These are phyloP conservation scores for Geopemphigus sp. DNA, from an alignment of 1,140 invertebrate species.

Conservation along the genomic window DNA sequence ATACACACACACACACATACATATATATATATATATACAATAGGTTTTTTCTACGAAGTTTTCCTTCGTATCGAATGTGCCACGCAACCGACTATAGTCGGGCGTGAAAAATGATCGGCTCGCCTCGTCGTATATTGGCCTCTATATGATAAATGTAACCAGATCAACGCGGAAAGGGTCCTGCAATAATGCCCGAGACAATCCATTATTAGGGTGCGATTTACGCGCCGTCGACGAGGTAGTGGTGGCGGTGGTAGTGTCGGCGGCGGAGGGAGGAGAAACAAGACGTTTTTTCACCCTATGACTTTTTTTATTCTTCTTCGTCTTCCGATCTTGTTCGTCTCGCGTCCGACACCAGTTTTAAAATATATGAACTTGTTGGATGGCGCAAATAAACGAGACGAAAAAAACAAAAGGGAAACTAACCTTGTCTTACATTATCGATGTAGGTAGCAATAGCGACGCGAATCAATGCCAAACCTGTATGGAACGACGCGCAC, in stretches of 20 bases:
- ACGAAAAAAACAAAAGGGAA: not conserved
- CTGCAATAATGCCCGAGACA: constrained; percentile 35
- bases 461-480: not conserved
- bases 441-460: not conserved
- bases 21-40: constrained; percentile 27
- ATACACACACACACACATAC: too few relatives aligned
- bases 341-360: not conserved
- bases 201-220: constrained; percentile 50
- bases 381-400: not conserved
- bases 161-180: constrained; percentile 35
- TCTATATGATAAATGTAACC: constrained; percentile 45
- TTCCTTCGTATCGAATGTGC: constrained; percentile 22
- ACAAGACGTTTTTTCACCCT: constrained; percentile 32
- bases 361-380: constrained; percentile 21
- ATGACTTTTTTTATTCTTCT: constrained; percentile 7
- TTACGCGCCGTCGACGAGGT: not conserved
- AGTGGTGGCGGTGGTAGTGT: not conserved
- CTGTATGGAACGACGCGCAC: not conserved
- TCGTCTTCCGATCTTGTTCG: not conserved
- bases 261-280: too few relatives aligned
- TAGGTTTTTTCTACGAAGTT: constrained; percentile 7
- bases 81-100: not conserved
- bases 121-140: constrained; percentile 27
- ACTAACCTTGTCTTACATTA: not conserved
- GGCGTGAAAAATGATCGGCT: constrained; percentile 45